Percentiles rank a stretch among this genome's conserved stretches.
These are phyloP conservation scores for Andrena haemorrhoa DNA, from an alignment of 2,888 invertebrate species.

Conservation along the genomic window DNA sequence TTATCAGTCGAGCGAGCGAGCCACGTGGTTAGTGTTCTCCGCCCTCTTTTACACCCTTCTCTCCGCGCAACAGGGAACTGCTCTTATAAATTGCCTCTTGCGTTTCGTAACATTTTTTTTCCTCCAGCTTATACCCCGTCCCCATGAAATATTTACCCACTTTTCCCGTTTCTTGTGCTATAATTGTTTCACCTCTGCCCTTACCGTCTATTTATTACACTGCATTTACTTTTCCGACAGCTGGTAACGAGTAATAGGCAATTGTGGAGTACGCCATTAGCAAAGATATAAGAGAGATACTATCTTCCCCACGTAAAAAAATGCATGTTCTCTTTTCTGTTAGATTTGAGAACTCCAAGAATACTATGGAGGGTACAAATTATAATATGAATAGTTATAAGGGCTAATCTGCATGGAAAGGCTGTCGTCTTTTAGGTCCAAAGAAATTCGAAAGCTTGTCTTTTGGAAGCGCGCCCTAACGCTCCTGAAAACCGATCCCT, in stretches of 20 bases:
- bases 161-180: background rate
- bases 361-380: no score
- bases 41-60: constrained; percentile 42
- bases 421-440: background rate
- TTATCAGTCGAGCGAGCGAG: constrained; percentile 74
- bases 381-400: no score
- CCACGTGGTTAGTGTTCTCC: constrained; percentile 68
- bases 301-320: no score
- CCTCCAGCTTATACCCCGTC: background rate
- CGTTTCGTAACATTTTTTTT: background rate
- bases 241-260: background rate
- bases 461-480: background rate
- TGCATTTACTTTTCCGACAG: no score
- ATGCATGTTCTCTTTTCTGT: no score
- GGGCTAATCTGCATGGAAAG: no score
- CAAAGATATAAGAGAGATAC: background rate
- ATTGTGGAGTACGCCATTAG: background rate
- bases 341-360: no score
- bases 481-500: background rate
- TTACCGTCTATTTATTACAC: background rate
- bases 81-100: constrained; percentile 2
- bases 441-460: background rate
- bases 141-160: background rate
- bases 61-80: background rate
- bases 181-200: background rate